phyloP scores from a whole-genome alignment of 2,113 vertebrate species.

The Crypturellus undulatus region DNA sequence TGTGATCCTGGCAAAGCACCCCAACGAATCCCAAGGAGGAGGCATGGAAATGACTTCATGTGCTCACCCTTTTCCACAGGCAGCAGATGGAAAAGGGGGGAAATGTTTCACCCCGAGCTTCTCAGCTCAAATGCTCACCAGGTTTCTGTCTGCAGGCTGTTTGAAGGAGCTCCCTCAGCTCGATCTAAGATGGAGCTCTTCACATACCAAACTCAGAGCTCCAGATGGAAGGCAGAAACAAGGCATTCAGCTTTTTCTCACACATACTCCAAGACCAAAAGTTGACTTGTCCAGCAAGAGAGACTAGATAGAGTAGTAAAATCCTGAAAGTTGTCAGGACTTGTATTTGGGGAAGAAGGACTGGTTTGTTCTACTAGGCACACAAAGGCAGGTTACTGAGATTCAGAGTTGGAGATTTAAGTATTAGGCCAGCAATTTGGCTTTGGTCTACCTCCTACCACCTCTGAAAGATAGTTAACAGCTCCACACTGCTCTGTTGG shows the following conservation, averaged over 20 bases:
- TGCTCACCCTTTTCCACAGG: not conserved
- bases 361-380: not conserved
- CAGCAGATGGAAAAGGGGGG: not conserved
- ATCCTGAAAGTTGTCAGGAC: not conserved
- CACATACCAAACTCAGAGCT: not conserved
- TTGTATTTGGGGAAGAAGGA: accelerated
- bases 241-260: not conserved
- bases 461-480: not conserved
- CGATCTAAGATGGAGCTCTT: too few species aligned
- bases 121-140: accelerated
- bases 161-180: not conserved
- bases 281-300: accelerated
- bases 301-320: not conserved
- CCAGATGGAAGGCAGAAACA: accelerated
- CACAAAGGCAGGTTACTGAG: not conserved
- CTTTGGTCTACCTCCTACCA: not conserved
- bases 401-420: not conserved
- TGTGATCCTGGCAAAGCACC: not conserved
- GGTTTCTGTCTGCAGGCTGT: not conserved
- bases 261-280: not conserved
- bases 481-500: not conserved
- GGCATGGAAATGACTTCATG: not conserved
- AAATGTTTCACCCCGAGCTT: not conserved
- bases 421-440: not conserved
- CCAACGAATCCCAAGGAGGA: not conserved